Evolutionary conservation across 1,140 invertebrate species (phyloP).

Genomic region (Lucilia sericata): DNA sequence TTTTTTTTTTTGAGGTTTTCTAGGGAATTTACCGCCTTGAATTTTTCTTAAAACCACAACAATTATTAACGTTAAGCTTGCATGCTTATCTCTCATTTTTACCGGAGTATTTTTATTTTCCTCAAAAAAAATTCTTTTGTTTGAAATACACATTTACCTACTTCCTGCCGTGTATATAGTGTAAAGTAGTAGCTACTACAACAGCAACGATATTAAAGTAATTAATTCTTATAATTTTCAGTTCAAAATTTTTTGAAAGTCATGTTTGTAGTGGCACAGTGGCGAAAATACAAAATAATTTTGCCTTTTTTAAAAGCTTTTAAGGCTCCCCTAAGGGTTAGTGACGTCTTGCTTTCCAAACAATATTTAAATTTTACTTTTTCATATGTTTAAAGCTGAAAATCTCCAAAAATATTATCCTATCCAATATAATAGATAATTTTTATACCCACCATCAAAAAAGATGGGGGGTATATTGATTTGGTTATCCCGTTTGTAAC

Average conservation of each 20-base stretch:
- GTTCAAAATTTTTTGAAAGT: background rate
- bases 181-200: background rate
- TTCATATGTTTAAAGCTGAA: no score
- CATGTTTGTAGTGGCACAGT: background rate
- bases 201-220: background rate
- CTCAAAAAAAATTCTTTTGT: background rate
- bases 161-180: no score
- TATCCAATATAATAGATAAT: no score
- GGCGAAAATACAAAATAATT: background rate
- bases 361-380: no score
- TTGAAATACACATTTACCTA: background rate
- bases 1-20: background rate
- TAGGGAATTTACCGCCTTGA: background rate
- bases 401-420: no score
- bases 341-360: no score
- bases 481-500: no score
- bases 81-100: background rate
- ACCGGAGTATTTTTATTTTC: background rate
- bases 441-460: no score
- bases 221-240: background rate
- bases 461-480: no score
- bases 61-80: background rate
- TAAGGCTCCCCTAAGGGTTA: no score
- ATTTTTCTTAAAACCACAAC: constrained; percentile 12
- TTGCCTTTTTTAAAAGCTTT: no score